A percentile compares a stretch with the other conserved stretches of the same genome.
Evolutionary conservation across 2,113 vertebrate species (phyloP).

Genomic region (Struthidea cinerea): DNA sequence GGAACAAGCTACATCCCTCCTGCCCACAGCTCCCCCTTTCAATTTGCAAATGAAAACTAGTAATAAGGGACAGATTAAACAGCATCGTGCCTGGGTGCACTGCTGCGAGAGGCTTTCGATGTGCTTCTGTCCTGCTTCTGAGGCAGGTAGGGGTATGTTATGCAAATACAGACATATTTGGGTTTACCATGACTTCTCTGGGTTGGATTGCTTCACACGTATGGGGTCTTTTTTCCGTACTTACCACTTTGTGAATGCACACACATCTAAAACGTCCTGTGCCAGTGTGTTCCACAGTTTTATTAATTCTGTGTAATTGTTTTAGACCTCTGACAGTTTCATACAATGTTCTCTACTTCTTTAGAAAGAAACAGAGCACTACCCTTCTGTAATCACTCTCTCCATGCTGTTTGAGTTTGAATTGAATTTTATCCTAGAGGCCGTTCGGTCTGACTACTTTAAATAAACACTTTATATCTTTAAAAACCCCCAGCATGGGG

Average conservation of each 20-base stretch:
- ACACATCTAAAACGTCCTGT: neutral
- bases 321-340: neutral
- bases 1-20: neutral
- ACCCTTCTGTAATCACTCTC: neutral
- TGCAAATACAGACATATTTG: neutral
- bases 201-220: neutral
- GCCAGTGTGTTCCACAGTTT: neutral
- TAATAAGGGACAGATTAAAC: constrained; percentile 16
- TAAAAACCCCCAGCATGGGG: fast-evolving
- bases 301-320: neutral
- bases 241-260: neutral
- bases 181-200: neutral
- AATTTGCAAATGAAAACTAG: constrained; percentile 6
- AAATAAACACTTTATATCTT: neutral
- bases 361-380: neutral
- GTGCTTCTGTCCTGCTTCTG: neutral
- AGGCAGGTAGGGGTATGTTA: neutral
- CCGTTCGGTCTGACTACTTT: neutral
- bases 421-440: neutral
- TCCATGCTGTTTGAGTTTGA: neutral
- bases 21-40: neutral
- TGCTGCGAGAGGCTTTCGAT: neutral
- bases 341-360: neutral
- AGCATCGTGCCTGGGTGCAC: neutral
- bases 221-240: neutral